Evolutionary conservation across 2,888 invertebrate genomes (phyloP).

Genomic region (Nemurella pictetii): DNA sequence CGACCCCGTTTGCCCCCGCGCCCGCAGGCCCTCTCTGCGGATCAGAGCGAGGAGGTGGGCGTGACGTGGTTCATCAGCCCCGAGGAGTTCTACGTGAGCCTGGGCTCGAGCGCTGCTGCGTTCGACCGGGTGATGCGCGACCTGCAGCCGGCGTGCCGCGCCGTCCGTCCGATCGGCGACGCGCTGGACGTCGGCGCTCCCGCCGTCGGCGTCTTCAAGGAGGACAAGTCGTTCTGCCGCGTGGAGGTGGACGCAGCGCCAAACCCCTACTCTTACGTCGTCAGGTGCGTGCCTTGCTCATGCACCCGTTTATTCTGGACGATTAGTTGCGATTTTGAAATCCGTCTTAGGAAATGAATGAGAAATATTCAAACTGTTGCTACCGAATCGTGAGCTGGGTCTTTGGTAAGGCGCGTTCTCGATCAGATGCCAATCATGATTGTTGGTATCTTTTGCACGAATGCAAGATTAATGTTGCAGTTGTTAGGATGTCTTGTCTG

Average conservation of each 20-base stretch:
- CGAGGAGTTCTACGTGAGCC: constrained; percentile 69
- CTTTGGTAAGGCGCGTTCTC: not conserved
- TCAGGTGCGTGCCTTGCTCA: constrained; percentile 56
- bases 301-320: too few species aligned
- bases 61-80: constrained; percentile 79
- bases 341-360: too few species aligned
- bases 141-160: constrained; percentile 67
- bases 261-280: constrained; percentile 59
- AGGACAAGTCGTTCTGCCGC: constrained; percentile 72
- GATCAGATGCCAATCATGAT: not conserved
- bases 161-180: constrained; percentile 46
- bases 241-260: constrained; percentile 57
- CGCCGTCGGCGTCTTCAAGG: constrained; percentile 70
- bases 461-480: not conserved
- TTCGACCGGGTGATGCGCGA: constrained; percentile 71
- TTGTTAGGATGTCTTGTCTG: not conserved
- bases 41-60: too few species aligned
- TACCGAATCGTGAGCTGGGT: too few species aligned
- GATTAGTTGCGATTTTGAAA: too few species aligned
- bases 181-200: constrained; percentile 62
- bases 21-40: too few species aligned
- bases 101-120: constrained; percentile 54
- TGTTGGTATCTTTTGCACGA: not conserved
- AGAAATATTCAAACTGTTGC: too few species aligned
- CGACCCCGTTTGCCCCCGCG: too few species aligned